These are phyloP conservation scores for Ypsolopha scabrella DNA, from an alignment of 2,888 invertebrate species.

Conservation along the genomic window DNA sequence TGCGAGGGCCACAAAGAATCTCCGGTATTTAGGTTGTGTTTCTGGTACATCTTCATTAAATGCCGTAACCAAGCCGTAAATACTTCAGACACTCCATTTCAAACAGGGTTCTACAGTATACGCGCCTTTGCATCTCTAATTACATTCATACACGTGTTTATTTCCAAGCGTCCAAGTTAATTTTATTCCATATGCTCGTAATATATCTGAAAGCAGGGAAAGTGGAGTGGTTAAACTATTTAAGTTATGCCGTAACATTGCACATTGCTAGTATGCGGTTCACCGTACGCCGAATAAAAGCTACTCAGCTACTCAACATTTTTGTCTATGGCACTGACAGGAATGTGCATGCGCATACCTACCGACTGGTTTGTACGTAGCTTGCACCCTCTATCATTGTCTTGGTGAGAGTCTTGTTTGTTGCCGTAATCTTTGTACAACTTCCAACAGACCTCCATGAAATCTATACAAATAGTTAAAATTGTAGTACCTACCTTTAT, in stretches of 20 bases:
- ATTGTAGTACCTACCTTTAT: no score
- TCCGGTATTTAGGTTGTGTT: slow-evolving; percentile 66
- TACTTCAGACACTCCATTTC: background rate
- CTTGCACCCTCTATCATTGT: slow-evolving; percentile 16
- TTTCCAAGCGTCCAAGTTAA: no score
- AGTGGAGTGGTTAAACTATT: background rate
- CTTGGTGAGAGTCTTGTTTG: background rate
- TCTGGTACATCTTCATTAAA: slow-evolving; percentile 67
- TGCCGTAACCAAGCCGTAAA: slow-evolving; percentile 20
- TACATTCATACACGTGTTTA: no score
- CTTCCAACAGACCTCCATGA: no score
- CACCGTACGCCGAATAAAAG: slow-evolving; percentile 2
- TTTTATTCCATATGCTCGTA: no score
- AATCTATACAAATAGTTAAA: no score
- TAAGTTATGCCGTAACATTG: slow-evolving; percentile 42
- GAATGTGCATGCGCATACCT: slow-evolving; percentile 33
- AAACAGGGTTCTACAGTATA: no score
- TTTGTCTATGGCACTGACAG: slow-evolving; percentile 37
- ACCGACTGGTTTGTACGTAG: slow-evolving; percentile 27
- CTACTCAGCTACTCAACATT: slow-evolving; percentile 25
- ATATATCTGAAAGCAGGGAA: background rate
- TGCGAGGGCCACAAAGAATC: slow-evolving; percentile 57
- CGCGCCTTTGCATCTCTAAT: no score
- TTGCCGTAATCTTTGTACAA: no score
- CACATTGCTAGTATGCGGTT: slow-evolving; percentile 34